Evolutionary conservation across 2,113 vertebrate species (phyloP).

Genomic region (Tupaia chinensis): DNA sequence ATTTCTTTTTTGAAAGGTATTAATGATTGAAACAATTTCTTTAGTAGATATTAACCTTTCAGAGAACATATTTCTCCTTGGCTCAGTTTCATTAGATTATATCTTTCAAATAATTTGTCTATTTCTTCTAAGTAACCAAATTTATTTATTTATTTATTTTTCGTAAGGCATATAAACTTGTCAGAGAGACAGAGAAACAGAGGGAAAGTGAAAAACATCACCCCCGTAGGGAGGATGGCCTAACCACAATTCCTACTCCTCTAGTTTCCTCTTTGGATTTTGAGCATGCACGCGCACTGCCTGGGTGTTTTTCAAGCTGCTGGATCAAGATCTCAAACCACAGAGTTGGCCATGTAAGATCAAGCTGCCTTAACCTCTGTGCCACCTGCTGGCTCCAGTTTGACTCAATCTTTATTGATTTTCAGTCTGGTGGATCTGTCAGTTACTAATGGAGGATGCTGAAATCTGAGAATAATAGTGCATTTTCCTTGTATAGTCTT

Average conservation of each 20-base stretch:
- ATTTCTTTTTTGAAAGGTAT: not conserved
- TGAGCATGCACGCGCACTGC: too few species aligned
- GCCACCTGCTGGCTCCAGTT: not conserved
- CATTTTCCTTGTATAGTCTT: not conserved
- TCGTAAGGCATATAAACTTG: too few species aligned
- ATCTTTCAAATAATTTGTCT: not conserved
- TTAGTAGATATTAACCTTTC: not conserved
- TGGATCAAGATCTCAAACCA: too few species aligned
- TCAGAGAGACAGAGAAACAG: too few species aligned
- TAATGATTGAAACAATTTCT: not conserved
- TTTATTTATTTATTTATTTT: not conserved
- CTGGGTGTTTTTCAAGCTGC: too few species aligned
- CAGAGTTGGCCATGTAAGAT: too few species aligned
- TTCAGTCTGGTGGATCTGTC: not conserved
- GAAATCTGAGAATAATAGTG: not conserved
- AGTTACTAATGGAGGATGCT: not conserved
- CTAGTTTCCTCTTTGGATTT: too few species aligned
- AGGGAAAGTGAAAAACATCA: too few species aligned
- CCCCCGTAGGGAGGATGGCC: too few species aligned
- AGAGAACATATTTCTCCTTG: not conserved
- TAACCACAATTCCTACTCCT: too few species aligned
- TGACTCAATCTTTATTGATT: not conserved
- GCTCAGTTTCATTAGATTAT: not conserved
- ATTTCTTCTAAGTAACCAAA: not conserved
- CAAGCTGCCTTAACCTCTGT: too few species aligned